phyloP scores from a whole-genome alignment of 2,113 vertebrate species.

The Hymenochirus boettgeri region DNA sequence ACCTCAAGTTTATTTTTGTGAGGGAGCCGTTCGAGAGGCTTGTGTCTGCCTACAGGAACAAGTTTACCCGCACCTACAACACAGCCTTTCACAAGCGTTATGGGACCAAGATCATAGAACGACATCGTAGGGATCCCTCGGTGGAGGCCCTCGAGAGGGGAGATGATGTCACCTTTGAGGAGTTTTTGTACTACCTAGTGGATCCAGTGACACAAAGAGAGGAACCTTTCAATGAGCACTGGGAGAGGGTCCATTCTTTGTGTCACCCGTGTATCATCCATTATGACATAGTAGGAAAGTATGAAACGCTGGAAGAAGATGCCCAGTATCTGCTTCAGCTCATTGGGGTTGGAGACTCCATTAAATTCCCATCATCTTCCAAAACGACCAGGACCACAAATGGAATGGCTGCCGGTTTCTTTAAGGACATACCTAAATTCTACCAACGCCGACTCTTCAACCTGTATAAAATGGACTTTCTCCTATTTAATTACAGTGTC shows the following conservation, averaged over 20 bases:
- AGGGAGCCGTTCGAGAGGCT: constrained; percentile 90
- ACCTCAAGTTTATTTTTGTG: constrained; percentile 90
- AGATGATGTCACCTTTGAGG: constrained; percentile 82
- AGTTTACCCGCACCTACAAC: constrained; percentile 85
- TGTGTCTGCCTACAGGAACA: constrained; percentile 90
- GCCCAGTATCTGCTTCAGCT: constrained; percentile 82
- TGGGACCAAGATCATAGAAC: constrained; percentile 82
- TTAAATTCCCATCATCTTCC: constrained; percentile 73
- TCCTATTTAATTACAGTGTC: constrained; percentile 90
- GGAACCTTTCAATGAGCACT: constrained; percentile 92
- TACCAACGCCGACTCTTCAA: constrained; percentile 89
- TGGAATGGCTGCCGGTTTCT: constrained; percentile 76
- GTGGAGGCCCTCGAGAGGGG: constrained; percentile 71
- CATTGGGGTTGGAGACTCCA: constrained; percentile 59
- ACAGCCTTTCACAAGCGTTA: constrained; percentile 86
- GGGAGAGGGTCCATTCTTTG: constrained; percentile 86
- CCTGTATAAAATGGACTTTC: constrained; percentile 93
- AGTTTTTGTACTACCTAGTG: constrained; percentile 90
- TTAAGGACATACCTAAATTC: constrained; percentile 80
- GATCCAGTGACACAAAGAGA: constrained; percentile 80
- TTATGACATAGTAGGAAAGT: constrained; percentile 90
- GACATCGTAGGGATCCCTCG: constrained; percentile 69
- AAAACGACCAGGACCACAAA: constrained; percentile 71
- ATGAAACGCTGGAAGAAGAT: constrained; percentile 90
- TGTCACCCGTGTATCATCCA: constrained; percentile 91